Base-by-base conservation (phyloP, 2,113 vertebrate genomes). In the Sebastes schlegelii region DNA sequence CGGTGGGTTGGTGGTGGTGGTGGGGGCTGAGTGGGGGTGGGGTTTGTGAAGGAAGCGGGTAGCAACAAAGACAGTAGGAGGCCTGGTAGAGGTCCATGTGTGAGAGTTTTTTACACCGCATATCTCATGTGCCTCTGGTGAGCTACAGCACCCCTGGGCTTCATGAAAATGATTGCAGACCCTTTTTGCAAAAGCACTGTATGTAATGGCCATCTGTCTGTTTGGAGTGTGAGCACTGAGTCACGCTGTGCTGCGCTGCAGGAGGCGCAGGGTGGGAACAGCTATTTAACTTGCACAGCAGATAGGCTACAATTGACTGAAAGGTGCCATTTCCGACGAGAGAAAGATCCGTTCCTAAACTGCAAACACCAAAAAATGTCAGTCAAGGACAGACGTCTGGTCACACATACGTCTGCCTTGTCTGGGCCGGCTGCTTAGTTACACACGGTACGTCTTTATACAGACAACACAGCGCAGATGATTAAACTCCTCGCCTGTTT, bases 201-300 rank as follows among this genome's bases (percentile, higher is more conserved):
- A 90, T 76, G 79, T 92, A 94, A 95, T 93, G 89, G 88, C 95
- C 94, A 95, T 94, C 93, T 95, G 94, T 90, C 93, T 92, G 89
- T 90, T 90, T 90, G 74, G 86, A 84, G 86, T 80, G 77, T 77
- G 86, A 87, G 88, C 72, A 74, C 71, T 76, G 90, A 93, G 92
- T 90, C 92, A 92, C 51, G 67, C 86, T 84, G 91, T 17, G 84
- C 80, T 34, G 80, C 83, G 4, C 92, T 71, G 85, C 88, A 65
- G 91, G 91, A 86, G 77, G 83, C 43, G 71, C 43, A 62, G 55
- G 73, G 69, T 65, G 67, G 91, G 75, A 86, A 67, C 72, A 74
- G 78, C 86, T 90, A 91, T 89, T 93, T 90, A 82, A 89, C 87
- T 88, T 83, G 79, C 78, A 66, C 78, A 84, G 73, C 51, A 81